Conservation (phyloP, 2,888 invertebrate genomes). For the Neoscelio sp. region DNA sequence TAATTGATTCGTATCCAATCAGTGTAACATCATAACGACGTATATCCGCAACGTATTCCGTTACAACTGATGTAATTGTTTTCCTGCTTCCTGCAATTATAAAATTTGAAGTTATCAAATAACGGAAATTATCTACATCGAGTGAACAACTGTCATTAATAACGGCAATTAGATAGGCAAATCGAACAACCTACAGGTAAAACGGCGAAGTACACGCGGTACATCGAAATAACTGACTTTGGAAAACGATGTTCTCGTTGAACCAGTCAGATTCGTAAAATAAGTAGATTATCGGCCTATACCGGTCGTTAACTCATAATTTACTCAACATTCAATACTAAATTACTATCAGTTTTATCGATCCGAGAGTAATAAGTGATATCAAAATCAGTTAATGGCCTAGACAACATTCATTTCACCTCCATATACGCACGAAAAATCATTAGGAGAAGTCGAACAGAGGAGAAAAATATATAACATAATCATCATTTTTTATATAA, state of each 20-base stretch:
- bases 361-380: slow-evolving; percentile 23
- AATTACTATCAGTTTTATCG: slow-evolving; percentile 50
- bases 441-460: slow-evolving; percentile 1
- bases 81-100: background rate
- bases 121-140: slow-evolving; percentile 28
- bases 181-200: slow-evolving; percentile 36
- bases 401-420: slow-evolving; percentile 18
- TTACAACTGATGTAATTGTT: background rate
- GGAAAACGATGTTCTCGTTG: slow-evolving; percentile 9
- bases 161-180: slow-evolving; percentile 49
- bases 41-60: no score
- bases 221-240: slow-evolving; percentile 24
- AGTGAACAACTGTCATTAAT: slow-evolving; percentile 41
- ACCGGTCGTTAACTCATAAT: slow-evolving; percentile 53
- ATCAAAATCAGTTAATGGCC: slow-evolving; percentile 29
- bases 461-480: background rate
- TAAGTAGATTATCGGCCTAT: slow-evolving; percentile 55
- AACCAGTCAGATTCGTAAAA: slow-evolving; percentile 41
- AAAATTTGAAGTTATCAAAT: slow-evolving; percentile 21
- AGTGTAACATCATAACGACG: no score
- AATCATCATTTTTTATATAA: no score
- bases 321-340: slow-evolving; percentile 45
- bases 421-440: slow-evolving; percentile 1
- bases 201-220: slow-evolving; percentile 13
- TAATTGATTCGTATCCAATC: no score